Conservation (phyloP, 2,113 vertebrate species). For the Burhinus oedicnemus region DNA sequence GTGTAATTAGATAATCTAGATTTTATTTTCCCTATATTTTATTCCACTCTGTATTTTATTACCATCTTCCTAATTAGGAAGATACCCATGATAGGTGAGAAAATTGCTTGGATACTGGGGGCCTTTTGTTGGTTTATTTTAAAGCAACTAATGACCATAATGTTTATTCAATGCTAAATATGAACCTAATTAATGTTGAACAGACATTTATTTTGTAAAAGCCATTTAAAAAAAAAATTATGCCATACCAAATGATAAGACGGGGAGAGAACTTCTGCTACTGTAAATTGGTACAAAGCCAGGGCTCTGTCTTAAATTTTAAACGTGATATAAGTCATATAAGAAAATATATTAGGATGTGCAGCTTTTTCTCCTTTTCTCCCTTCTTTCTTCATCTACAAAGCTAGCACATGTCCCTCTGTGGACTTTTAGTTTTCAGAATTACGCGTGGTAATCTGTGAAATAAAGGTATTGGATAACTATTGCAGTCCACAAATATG, state of each 20-base stretch:
- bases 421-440: neutral
- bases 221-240: neutral
- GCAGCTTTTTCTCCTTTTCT: neutral
- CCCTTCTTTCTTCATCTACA: neutral
- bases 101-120: neutral
- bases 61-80: neutral
- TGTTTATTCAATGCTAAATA: neutral
- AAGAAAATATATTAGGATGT: neutral
- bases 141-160: neutral
- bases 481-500: neutral
- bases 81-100: neutral
- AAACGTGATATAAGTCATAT: accelerated
- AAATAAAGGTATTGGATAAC: neutral
- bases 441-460: neutral
- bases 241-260: neutral
- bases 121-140: neutral
- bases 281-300: neutral
- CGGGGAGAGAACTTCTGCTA: neutral
- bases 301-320: neutral
- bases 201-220: neutral
- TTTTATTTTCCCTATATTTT: neutral
- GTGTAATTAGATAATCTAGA: neutral
- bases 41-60: neutral
- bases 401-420: neutral
- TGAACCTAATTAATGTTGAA: neutral